Base-by-base conservation (phyloP, 2,888 invertebrate species). In the Physocephala rufipes region DNA sequence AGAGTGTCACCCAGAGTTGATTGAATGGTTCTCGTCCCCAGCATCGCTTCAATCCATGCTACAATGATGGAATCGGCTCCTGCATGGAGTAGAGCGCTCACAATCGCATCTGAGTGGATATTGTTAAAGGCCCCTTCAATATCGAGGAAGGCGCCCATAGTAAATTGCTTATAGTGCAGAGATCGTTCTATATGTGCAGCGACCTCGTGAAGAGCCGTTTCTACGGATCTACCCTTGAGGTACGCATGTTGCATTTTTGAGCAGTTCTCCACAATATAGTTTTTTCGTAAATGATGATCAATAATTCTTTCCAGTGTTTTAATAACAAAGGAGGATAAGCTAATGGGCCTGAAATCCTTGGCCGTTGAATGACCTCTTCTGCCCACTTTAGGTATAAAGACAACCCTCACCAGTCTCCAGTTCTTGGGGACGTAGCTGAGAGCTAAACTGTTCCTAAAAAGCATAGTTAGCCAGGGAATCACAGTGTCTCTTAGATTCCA, bases 121-220 rank as follows among this genome's bases (percentile, higher is more conserved):
- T 59, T 59, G 59, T 59, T 59, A 24, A 59, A 59, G 16, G 59
- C n/a, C 13, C 59, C 59, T 30, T 59, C 59, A 59, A 59, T 59
- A 30, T 59, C 59, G 12, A 59, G 59, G 59, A 59, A 59, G 3
- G 59, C 59, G 3, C 59, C 59, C 59, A 59, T 2, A 7, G 19
- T 30, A 59, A 28, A 59, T 30, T 59, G 59, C 59, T 59, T 59
- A 24, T 30, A 59, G 16, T 59, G 7, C 24, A 59, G n/a, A 9
- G 62, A 43, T 36, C 36, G 16, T 12, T 62, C 62, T 12, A 62
- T 62, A 7, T 15, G 24, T 12, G 21, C 36, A 21, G 28, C 58
- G 26, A 58, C 26, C 28, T 58, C 58, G 15, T 58, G 58, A 5
- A 58, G 28, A 13, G 49, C 19, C 49, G 49, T 49, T 49, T 49